Conservation (phyloP, 2,113 vertebrate genomes). For the Balaenoptera acutorostrata region DNA sequence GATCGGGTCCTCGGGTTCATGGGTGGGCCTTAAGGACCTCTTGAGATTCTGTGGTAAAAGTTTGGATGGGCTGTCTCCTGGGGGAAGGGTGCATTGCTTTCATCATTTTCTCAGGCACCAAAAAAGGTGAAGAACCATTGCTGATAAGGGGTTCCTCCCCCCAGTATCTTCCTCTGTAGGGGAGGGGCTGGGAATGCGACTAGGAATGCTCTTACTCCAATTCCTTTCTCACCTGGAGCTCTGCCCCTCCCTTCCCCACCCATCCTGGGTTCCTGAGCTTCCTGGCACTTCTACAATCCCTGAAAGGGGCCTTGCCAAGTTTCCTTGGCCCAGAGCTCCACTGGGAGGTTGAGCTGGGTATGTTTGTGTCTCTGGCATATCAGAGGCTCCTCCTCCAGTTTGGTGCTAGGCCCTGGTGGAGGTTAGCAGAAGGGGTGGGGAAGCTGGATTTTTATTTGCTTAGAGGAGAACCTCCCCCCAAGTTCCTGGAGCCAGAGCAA, state of each 20-base stretch:
- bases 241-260: not conserved
- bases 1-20: not conserved
- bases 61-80: not conserved
- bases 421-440: not conserved
- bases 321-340: conserved; percentile 20
- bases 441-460: not conserved
- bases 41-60: not conserved
- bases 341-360: not conserved
- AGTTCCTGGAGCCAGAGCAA: not conserved
- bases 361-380: conserved; percentile 22
- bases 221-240: not conserved
- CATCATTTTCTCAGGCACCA: not conserved
- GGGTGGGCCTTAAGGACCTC: not conserved
- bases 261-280: not conserved
- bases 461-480: not conserved
- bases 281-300: not conserved
- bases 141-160: not conserved
- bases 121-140: not conserved
- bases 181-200: not conserved
- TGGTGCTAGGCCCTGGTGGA: conserved; percentile 14
- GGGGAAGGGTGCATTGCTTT: not conserved
- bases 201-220: not conserved
- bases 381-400: not conserved
- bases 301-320: not conserved
- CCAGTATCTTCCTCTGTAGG: not conserved